Base-by-base conservation (phyloP, 2,797 vertebrate species). In the Crypturellus tataupa region DNA sequence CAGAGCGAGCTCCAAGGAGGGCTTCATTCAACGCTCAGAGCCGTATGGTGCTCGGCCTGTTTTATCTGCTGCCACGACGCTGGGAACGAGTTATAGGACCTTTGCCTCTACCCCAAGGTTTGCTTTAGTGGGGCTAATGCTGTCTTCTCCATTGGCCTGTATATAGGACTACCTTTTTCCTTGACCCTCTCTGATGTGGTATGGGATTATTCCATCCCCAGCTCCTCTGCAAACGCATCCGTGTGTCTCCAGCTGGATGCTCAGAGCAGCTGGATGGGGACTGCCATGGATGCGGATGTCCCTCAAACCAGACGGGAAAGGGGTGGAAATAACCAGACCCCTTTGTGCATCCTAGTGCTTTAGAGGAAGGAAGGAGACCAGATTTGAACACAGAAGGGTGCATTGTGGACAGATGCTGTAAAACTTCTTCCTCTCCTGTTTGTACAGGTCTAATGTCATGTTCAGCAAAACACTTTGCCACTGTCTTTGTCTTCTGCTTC, bases 201-300 rank as follows among this genome's bases (percentile, higher is more conserved):
- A 12, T 88, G 67, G 49, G 9, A 31, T 83, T 63, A 33, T 10
- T 64, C 7, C 21, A 39, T 65, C 63, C 21, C 40, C 51, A 39
- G 23, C 44, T 72, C 24, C 51, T 51, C 17, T 39, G 37, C 37
- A 51, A 53, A 53, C 11, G 6, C 24, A 49, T 33, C 67, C 8
- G 9, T 69, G 46, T 13, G n/a, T 60, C 58, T 24, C 23, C 35
- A 40, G 18, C 7, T 55, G 27, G 49, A 9, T 12, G 4, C 33
- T 68, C 0, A 0, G 4, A 37, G 60, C 5, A 60, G 37, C 33
- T 70, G 31, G 40, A 29, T 11, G 21, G 25, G 9, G 5, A 12
- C 23, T 82, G 37, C 29, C 29, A 39, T 55, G 71, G 4, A 1
- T 13, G 44, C 39, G 44, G 10, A 5, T 78, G 15, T 42, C 33